phyloP scores from a whole-genome alignment of 2,113 vertebrate species.

The Lamprotornis superbus region DNA sequence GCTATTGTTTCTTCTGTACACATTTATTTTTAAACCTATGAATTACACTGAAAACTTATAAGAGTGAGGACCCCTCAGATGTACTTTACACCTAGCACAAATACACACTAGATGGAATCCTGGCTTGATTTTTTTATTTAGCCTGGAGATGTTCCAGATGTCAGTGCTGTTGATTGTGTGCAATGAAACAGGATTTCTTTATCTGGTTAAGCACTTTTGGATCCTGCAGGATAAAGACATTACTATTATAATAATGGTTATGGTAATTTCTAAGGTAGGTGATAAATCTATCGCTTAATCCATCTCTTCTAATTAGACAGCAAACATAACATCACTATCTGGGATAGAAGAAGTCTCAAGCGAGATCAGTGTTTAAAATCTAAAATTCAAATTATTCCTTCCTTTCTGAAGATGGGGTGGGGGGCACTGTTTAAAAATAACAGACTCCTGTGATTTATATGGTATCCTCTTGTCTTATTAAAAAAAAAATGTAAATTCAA shows the following conservation, averaged over 20 bases:
- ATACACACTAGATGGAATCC: background rate
- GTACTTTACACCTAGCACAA: background rate
- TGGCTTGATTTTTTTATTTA: background rate
- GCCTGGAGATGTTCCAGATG: background rate
- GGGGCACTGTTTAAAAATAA: slow-evolving; percentile 13
- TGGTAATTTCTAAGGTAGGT: background rate
- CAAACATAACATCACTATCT: background rate
- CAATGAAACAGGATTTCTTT: background rate
- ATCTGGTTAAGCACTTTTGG: background rate
- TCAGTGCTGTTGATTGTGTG: background rate
- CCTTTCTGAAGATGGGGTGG: background rate
- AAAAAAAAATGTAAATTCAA: background rate
- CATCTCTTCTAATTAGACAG: slow-evolving; percentile 40
- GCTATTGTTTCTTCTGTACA: background rate
- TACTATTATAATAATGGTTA: background rate
- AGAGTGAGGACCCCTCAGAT: rapidly evolving
- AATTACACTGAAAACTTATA: background rate
- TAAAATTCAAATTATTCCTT: slow-evolving; percentile 27
- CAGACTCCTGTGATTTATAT: background rate
- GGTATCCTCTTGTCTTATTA: slow-evolving; percentile 8
- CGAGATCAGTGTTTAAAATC: slow-evolving; percentile 25
- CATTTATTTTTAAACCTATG: background rate
- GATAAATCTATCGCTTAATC: slow-evolving; percentile 4
- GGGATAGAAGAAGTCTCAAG: background rate
- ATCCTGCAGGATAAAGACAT: background rate